phyloP scores from a whole-genome alignment of 1,140 invertebrate species.

The Periplaneta americana region DNA sequence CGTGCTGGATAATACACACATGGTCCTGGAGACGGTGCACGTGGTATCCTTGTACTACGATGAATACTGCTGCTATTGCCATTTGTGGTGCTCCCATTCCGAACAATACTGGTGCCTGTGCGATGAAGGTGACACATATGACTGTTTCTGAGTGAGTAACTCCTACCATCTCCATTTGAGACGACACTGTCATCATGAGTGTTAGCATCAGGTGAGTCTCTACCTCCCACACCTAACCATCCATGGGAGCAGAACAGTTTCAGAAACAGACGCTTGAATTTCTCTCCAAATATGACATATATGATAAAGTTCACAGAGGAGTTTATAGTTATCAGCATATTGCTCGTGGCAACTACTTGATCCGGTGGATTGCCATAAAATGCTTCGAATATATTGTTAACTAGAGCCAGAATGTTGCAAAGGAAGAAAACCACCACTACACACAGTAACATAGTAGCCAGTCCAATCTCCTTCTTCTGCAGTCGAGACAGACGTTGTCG shows the following conservation, averaged over 20 bases:
- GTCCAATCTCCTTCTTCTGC: conserved; percentile 79
- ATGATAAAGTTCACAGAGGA: conserved; percentile 96
- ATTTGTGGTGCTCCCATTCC: conserved; percentile 2
- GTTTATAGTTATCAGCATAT: conserved; percentile 93
- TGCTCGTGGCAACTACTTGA: conserved; percentile 78
- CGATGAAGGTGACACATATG: conserved; percentile 44
- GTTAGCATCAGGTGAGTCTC: conserved; percentile 62
- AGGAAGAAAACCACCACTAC: conserved; percentile 92
- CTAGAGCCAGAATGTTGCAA: conserved; percentile 87
- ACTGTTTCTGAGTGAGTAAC: conserved; percentile 35
- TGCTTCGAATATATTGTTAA: conserved; percentile 82
- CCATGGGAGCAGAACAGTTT: conserved; percentile 74
- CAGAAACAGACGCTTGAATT: conserved; percentile 87
- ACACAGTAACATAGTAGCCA: conserved; percentile 89
- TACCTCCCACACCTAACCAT: conserved; percentile 39
- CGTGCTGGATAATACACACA: conserved; percentile 58
- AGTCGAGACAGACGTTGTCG: conserved; percentile 71
- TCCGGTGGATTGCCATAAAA: conserved; percentile 61
- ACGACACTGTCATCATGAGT: conserved; percentile 75
- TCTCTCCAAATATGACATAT: conserved; percentile 95
- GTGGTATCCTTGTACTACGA: conserved; percentile 12
- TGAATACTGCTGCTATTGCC: background rate
- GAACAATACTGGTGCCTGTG: conserved; percentile 49
- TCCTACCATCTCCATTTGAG: conserved; percentile 57
- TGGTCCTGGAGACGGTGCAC: conserved; percentile 49